Conservation (phyloP, 2,888 invertebrate species). For the Xestia ashworthii region DNA sequence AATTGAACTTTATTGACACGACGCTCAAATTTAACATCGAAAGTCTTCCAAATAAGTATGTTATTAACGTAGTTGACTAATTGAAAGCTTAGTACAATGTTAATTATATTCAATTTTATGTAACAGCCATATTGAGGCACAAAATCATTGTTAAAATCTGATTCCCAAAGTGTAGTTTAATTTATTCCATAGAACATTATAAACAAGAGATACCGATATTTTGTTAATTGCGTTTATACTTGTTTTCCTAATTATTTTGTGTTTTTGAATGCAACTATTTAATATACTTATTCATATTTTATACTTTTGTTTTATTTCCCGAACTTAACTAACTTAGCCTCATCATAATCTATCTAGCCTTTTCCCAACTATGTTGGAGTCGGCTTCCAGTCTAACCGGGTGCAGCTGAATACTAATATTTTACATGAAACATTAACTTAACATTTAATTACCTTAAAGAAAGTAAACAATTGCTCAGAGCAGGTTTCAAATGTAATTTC, state of each 20-base stretch:
- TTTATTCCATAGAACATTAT: slow-evolving; percentile 36
- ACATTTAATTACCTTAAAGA: not conserved
- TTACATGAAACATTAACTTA: no score
- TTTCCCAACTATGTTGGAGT: no score
- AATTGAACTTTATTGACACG: slow-evolving; percentile 37
- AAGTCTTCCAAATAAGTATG: not conserved
- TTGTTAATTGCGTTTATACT: slow-evolving; percentile 32
- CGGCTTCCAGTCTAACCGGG: no score
- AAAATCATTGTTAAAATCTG: slow-evolving; percentile 17
- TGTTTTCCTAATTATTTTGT: slow-evolving; percentile 8
- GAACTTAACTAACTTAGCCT: not conserved
- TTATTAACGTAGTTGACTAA: not conserved
- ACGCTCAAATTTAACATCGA: not conserved
- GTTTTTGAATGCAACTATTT: slow-evolving; percentile 29
- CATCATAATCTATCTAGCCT: no score
- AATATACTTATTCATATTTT: slow-evolving; percentile 23
- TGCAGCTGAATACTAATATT: no score
- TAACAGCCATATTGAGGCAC: not conserved
- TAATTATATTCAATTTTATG: slow-evolving; percentile 36
- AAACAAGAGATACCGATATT: slow-evolving; percentile 10
- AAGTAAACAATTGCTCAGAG: not conserved
- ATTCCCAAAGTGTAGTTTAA: slow-evolving; percentile 14
- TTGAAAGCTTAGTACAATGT: not conserved
- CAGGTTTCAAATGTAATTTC: not conserved
- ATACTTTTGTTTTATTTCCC: slow-evolving; percentile 28